A percentile compares a stretch with the other conserved stretches of the same genome.
These are phyloP conservation scores for Dasysyrphus tricinctus DNA, from an alignment of 2,888 invertebrate species.

Conservation along the genomic window DNA sequence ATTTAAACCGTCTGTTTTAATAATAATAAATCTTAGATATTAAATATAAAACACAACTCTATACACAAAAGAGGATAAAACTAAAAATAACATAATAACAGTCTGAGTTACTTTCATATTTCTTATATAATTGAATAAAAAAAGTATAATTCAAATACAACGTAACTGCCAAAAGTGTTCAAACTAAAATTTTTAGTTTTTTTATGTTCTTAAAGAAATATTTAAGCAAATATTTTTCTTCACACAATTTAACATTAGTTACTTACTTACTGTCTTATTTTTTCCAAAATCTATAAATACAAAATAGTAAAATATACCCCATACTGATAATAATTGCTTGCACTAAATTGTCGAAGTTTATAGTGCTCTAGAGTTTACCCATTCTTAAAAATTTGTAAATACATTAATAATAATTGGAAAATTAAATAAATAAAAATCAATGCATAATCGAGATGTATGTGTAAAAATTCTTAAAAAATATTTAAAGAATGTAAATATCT, in stretches of 20 bases:
- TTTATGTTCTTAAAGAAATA: conserved; percentile 74
- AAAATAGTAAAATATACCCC: conserved; percentile 74
- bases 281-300: conserved; percentile 74
- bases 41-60: conserved; percentile 14
- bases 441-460: conserved; percentile 14
- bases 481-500: conserved; percentile 13
- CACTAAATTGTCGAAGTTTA: conserved; percentile 30
- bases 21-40: conserved; percentile 25
- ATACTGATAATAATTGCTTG: conserved; percentile 31
- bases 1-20: too few relatives aligned
- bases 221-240: conserved; percentile 78
- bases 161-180: conserved; percentile 75
- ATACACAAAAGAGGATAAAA: conserved; percentile 4
- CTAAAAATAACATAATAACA: not conserved
- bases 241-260: conserved; percentile 33
- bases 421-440: not conserved
- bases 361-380: conserved; percentile 31
- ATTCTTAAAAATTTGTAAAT: conserved; percentile 59
- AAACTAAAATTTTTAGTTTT: conserved; percentile 12
- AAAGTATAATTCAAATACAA: conserved; percentile 66
- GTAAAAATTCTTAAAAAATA: conserved; percentile 3
- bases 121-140: conserved; percentile 16
- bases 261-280: conserved; percentile 79
- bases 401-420: conserved; percentile 30
- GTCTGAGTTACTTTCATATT: conserved; percentile 41